Percentiles rank a stretch among this genome's conserved stretches.
Conservation (phyloP, 2,888 invertebrate species). For the Cosmia trapezina region DNA sequence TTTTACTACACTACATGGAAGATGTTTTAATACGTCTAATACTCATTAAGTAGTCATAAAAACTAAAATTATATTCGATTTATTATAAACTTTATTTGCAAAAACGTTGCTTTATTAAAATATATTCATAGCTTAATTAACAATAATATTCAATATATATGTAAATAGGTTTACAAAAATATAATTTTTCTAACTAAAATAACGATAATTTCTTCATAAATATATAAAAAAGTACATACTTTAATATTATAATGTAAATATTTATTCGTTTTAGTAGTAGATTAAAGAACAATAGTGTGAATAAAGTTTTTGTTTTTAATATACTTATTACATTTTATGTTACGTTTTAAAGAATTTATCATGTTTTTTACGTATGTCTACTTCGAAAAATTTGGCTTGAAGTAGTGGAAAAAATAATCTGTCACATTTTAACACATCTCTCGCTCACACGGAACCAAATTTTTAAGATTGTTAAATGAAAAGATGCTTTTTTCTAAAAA, state of each 20-base stretch:
- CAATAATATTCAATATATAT: not conserved
- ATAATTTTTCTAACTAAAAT: slow-evolving; percentile 3
- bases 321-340: not conserved
- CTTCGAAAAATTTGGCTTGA: not conserved
- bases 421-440: no score
- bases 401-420: not conserved
- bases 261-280: not conserved
- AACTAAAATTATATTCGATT: not conserved
- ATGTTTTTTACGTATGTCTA: not conserved
- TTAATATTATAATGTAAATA: not conserved
- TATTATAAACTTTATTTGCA: not conserved
- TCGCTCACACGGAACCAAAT: no score
- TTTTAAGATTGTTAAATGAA: no score
- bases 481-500: no score
- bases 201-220: not conserved
- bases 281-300: not conserved
- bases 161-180: slow-evolving; percentile 12
- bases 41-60: not conserved
- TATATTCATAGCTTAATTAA: not conserved
- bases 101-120: not conserved
- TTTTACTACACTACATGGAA: not conserved
- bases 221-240: not conserved
- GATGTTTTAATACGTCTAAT: no score
- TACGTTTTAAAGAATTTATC: no score
- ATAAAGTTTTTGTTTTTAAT: not conserved